Evolutionary conservation across 2,797 vertebrate genomes (phyloP), one percentile per base, ranked within the genome.

Genomic region (Psittacula echo): DNA sequence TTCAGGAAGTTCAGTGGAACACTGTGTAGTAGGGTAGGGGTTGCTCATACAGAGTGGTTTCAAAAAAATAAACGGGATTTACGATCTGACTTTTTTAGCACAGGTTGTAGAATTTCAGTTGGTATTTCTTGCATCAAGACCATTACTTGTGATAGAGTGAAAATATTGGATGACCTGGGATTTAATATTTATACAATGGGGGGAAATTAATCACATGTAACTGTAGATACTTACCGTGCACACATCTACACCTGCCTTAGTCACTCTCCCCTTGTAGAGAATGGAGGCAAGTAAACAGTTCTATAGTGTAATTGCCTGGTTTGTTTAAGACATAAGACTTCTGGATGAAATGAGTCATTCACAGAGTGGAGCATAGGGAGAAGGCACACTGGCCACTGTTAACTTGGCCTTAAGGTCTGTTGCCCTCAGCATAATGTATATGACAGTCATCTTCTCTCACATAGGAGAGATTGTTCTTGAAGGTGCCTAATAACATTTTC

Each of bases 91-190:
- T 17, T 87, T 85, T 84, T 88, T 76, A 75, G 27, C 10, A 9
- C 9, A 41, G 30, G 13, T 61, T 0, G 0, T 68, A 75, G 42
- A 80, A 65, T 29, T 93, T 88, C 37, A 42, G 22, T 41, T 45
- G 53, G 15, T 65, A 71, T 90, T 90, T 91, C 81, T 83, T 85
- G 13, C 41, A 47, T 85, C 61, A 85, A 65, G 62, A 77, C 58
- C 32, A 70, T 89, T 87, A 60, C 20, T 87, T 94, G 48, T 78
- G 87, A 77, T 72, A 39, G 68, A 89, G 56, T 83, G 65, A 92
- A 93, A 92, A 75, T 94, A 85, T 0, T 53, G 44, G 48, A 53
- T 90, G 65, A 80, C 48, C 65, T 76, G 13, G 42, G 51, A 80
- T 34, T 71, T 80, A 67, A 24, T 87, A 82, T 71, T 85, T 92